phyloP scores from a whole-genome alignment of 2,113 vertebrate genomes.

The Vireo altiloquus region DNA sequence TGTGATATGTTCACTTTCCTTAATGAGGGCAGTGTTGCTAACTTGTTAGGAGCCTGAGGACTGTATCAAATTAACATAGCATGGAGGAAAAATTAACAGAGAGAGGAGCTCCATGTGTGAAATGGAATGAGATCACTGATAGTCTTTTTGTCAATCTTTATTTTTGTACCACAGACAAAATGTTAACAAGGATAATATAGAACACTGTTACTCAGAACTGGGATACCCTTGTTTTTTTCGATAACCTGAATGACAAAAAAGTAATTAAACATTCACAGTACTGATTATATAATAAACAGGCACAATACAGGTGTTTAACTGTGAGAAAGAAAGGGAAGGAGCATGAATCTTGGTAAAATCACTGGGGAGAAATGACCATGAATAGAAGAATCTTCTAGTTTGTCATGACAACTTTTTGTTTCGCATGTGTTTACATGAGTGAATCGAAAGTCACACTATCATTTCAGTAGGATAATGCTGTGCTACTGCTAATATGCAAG shows the following conservation, averaged over 20 bases:
- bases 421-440: neutral
- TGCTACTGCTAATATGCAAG: neutral
- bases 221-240: neutral
- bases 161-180: neutral
- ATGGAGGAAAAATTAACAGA: slow-evolving; percentile 14
- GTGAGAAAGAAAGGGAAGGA: neutral
- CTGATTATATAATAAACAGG: neutral
- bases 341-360: neutral
- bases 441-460: neutral
- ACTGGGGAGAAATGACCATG: neutral
- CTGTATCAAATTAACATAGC: slow-evolving; percentile 20
- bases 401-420: neutral
- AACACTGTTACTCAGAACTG: neutral
- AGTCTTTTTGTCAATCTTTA: neutral
- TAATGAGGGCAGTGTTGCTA: slow-evolving; percentile 50
- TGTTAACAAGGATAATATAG: neutral
- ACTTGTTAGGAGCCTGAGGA: slow-evolving; percentile 38
- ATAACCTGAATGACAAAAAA: neutral
- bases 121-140: neutral
- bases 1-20: neutral
- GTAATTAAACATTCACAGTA: neutral
- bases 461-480: neutral
- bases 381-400: neutral
- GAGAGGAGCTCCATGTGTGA: neutral
- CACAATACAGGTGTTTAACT: neutral